Evolutionary conservation across 2,797 vertebrate genomes (phyloP), one percentile per base, ranked within the genome.

Genomic region (Austrolebias charrua): DNA sequence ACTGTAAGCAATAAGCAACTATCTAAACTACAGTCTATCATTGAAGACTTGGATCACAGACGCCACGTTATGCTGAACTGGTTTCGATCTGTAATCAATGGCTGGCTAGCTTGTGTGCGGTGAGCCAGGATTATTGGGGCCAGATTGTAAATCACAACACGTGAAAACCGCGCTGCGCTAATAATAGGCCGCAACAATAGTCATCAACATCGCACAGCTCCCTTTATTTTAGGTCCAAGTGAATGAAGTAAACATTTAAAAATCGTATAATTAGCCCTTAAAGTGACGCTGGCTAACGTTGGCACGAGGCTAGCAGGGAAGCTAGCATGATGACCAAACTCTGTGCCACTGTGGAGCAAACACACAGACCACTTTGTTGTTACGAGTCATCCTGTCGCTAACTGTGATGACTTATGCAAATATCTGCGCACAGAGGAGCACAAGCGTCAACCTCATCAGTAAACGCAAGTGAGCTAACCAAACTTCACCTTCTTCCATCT

Each of bases 401-500:
- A 4, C 10, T 0, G 6, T 5, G 16, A 55, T 20, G 51, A 12
- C 55, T 31, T 16, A 53, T 63, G 57, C 60, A 78, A 69, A 75
- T 61, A 10, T 20, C 0, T 18, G 2, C 24, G 19, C 1, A 24
- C 3, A 16, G 15, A 1, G n/a, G 1, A 16, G 11, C 11, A 38
- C 28, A 6, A 43, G 28, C 57, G 56, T 64, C 47, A 35, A 46
- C 61, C 65, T 67, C 61, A 72, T 73, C 24, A 72, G 20, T 74
- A 74, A 76, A 63, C n/a, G 46, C 67, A 80, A 78, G 75, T 72
- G 24, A 72, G 79, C 86, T 74, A 72, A 72, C 76, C 64, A 42
- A 86, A 89, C 81, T 87, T 86, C 85, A 74, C 63, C 69, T 80
- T 78, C 85, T 87, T 86, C 85, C 84, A 87, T 88, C 84, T 91